These are phyloP conservation scores for Ploceus nigricollis DNA, from an alignment of 2,113 vertebrate genomes.

Conservation along the genomic window DNA sequence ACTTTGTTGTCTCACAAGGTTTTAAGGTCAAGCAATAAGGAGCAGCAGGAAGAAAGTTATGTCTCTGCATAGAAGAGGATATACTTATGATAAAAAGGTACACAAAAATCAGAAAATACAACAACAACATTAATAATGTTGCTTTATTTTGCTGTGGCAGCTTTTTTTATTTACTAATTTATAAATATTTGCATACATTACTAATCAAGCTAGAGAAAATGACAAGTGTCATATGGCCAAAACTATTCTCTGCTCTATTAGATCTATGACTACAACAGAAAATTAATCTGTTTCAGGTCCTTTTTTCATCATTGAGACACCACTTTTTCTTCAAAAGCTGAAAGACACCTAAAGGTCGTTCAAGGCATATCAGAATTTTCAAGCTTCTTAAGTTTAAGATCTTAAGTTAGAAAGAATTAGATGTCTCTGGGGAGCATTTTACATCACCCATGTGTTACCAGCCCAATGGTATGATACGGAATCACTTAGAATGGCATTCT, in stretches of 20 bases:
- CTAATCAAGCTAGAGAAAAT: neutral
- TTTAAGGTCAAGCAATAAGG: neutral
- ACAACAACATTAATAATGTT: neutral
- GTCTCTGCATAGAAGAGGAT: neutral
- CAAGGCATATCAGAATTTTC: neutral
- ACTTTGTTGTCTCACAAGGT: neutral
- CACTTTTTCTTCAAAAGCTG: neutral
- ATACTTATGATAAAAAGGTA: neutral
- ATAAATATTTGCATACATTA: neutral
- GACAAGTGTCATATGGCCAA: neutral
- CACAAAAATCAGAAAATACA: neutral
- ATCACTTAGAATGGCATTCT: rapidly evolving
- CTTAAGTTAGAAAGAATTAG: neutral
- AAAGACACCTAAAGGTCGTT: neutral
- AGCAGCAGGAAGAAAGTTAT: neutral
- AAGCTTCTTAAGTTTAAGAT: neutral
- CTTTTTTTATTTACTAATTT: neutral
- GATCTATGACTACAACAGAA: neutral
- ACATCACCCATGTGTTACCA: neutral
- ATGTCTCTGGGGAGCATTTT: neutral
- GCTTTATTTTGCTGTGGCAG: neutral
- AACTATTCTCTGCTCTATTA: neutral
- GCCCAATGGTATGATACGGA: too few relatives aligned
- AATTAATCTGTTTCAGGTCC: neutral
- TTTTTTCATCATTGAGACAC: neutral